These are phyloP conservation scores for Meloe dianella DNA, from an alignment of 2,888 invertebrate species.

Conservation along the genomic window DNA sequence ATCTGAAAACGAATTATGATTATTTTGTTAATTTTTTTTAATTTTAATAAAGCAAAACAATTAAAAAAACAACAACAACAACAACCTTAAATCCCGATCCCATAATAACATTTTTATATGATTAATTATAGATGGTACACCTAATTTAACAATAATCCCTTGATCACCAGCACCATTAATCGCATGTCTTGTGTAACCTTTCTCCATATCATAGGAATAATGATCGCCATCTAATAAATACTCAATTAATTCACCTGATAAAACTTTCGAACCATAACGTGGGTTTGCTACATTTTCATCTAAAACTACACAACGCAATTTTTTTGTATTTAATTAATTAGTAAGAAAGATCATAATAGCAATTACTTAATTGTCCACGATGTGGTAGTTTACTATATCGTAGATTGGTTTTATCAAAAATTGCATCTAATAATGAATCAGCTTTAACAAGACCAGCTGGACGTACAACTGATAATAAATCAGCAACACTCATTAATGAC, in stretches of 20 bases:
- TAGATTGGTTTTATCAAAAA: slow-evolving; percentile 82
- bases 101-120: slow-evolving; percentile 90
- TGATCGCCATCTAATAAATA: slow-evolving; percentile 90
- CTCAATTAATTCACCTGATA: slow-evolving; percentile 87
- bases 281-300: slow-evolving; percentile 92
- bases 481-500: slow-evolving; percentile 86
- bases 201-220: slow-evolving; percentile 88
- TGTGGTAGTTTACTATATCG: slow-evolving; percentile 81
- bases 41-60: too few species aligned
- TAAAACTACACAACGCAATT: slow-evolving; percentile 72
- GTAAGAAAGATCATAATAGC: too few species aligned
- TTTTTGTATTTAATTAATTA: background rate
- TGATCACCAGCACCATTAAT: slow-evolving; percentile 65
- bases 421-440: slow-evolving; percentile 92
- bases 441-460: slow-evolving; percentile 86
- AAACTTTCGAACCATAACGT: slow-evolving; percentile 82
- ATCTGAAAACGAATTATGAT: slow-evolving; percentile 61
- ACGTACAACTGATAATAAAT: slow-evolving; percentile 87
- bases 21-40: background rate
- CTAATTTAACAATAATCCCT: slow-evolving; percentile 86
- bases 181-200: slow-evolving; percentile 71
- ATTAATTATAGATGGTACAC: slow-evolving; percentile 88
- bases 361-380: slow-evolving; percentile 76
- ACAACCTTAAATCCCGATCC: slow-evolving; percentile 86
- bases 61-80: background rate